Conservation (phyloP, 30 jellyfish, hydroid and myxozoan genomes). For the Sanderia malayensis region DNA sequence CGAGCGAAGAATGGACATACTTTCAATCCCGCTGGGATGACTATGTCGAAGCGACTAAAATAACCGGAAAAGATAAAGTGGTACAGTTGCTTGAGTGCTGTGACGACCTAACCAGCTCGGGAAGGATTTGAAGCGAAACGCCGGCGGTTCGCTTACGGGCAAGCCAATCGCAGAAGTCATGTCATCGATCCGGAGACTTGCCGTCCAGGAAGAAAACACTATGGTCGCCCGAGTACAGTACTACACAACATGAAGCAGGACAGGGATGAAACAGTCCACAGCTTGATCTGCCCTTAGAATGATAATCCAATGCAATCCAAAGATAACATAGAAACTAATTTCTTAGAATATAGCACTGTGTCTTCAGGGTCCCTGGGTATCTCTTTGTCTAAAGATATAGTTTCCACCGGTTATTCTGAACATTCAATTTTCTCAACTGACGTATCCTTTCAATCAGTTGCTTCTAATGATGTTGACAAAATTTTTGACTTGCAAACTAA, state of each 20-base stretch:
- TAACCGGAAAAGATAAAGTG: slow-evolving; percentile 22
- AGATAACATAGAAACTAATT: not conserved
- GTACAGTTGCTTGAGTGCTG: slow-evolving; percentile 49
- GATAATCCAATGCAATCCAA: not conserved
- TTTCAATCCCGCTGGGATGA: slow-evolving; percentile 48
- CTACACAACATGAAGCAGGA: slow-evolving; percentile 26
- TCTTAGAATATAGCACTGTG: not conserved
- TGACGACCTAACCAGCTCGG: slow-evolving; percentile 38
- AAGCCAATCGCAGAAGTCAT: slow-evolving; percentile 31
- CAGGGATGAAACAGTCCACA: slow-evolving; percentile 4
- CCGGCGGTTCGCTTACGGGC: slow-evolving; percentile 30
- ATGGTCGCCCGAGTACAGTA: slow-evolving; percentile 45
- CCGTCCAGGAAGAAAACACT: slow-evolving; percentile 8
- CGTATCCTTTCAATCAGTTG: not conserved
- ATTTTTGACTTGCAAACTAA: not conserved
- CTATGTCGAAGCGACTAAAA: slow-evolving; percentile 24
- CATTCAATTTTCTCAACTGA: not conserved
- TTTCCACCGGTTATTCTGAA: no score
- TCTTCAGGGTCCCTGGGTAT: not conserved
- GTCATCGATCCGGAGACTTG: not conserved
- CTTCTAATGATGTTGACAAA: not conserved
- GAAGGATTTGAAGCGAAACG: slow-evolving; percentile 46
- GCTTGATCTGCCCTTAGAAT: not conserved
- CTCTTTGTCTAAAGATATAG: not conserved
- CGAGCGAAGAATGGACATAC: slow-evolving; percentile 55